Percentiles rank a stretch among this genome's conserved stretches.
These are phyloP conservation scores for Sarcophaga peregrina DNA, from an alignment of 1,140 invertebrate genomes.

Conservation along the genomic window DNA sequence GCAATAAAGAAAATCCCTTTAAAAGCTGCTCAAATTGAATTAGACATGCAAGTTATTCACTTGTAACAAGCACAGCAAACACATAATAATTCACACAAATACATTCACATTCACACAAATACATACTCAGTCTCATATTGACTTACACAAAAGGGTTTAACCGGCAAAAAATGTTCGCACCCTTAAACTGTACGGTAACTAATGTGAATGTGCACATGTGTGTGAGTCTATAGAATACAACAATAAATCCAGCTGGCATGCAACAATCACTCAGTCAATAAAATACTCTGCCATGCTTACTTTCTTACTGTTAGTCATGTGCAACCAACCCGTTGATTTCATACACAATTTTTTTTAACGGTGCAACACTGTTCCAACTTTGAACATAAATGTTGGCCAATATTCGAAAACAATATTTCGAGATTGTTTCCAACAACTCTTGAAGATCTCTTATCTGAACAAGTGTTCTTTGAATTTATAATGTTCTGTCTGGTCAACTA, in stretches of 20 bases:
- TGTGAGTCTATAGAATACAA: too few species aligned
- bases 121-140: background rate
- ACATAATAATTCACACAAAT: background rate
- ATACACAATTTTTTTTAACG: too few species aligned
- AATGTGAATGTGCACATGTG: too few species aligned
- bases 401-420: too few species aligned
- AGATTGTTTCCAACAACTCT: too few species aligned
- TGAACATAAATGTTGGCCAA: too few species aligned
- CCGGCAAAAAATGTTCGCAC: background rate
- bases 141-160: background rate
- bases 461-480: too few species aligned
- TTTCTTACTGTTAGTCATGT: too few species aligned
- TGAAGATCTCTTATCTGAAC: too few species aligned
- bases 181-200: background rate
- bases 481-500: too few species aligned
- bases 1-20: constrained; percentile 33
- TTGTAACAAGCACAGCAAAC: background rate
- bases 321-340: too few species aligned
- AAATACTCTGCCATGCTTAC: background rate
- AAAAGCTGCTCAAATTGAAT: constrained; percentile 33
- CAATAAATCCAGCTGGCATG: background rate
- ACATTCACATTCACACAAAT: background rate
- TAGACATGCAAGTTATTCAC: constrained; percentile 36
- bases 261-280: constrained; percentile 22
- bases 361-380: too few species aligned